These are phyloP conservation scores for Brachyhypopomus occidentalis DNA, from an alignment of 2,113 vertebrate genomes.

Conservation along the genomic window DNA sequence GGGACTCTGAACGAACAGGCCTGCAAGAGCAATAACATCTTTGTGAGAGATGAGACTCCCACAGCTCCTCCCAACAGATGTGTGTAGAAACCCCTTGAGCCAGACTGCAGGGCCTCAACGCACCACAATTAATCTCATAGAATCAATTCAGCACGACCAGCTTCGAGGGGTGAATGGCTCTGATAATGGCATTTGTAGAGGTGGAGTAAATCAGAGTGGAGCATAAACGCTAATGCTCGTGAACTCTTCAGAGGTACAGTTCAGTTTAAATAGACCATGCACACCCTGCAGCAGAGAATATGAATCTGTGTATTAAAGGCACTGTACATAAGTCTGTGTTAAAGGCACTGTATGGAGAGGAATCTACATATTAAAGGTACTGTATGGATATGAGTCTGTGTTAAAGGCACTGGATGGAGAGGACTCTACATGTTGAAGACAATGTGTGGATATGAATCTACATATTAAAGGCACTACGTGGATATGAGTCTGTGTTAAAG, in stretches of 20 bases:
- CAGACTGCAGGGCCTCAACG: not conserved
- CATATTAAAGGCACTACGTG: too few relatives aligned
- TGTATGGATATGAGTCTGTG: too few relatives aligned
- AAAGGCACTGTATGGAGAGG: too few relatives aligned
- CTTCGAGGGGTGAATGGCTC: not conserved
- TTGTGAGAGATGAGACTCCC: not conserved
- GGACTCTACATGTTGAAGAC: too few relatives aligned
- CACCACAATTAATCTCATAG: not conserved
- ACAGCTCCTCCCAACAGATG: not conserved
- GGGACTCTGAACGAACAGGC: not conserved
- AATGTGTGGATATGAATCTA: too few relatives aligned
- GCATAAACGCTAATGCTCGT: not conserved
- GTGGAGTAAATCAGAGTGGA: slow-evolving; percentile 1
- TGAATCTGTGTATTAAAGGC: not conserved
- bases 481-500: too few relatives aligned
- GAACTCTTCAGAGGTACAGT: not conserved
- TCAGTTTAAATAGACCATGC: not conserved
- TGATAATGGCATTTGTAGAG: not conserved
- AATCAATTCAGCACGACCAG: not conserved
- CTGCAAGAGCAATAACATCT: not conserved
- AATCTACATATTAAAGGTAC: too few relatives aligned
- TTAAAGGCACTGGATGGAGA: too few relatives aligned
- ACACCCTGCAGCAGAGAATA: not conserved
- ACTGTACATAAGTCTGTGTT: not conserved
- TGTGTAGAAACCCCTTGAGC: not conserved